phyloP scores from a whole-genome alignment of 1,140 invertebrate genomes.

The Camponotus vicinus region DNA sequence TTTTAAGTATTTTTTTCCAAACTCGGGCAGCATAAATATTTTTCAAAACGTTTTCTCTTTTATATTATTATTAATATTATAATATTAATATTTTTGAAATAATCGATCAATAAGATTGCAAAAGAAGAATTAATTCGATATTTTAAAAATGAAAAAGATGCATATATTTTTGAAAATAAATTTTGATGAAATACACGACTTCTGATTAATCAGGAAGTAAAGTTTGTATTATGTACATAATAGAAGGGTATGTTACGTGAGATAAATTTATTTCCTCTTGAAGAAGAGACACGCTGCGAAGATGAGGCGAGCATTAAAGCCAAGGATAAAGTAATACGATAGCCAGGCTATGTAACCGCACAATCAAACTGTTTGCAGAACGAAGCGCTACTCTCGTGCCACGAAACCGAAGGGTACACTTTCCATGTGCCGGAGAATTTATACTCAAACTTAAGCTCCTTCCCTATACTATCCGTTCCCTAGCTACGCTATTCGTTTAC shows the following conservation, averaged over 20 bases:
- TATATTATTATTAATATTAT: neutral
- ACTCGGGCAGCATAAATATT: neutral
- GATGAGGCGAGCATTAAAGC: conserved; percentile 6
- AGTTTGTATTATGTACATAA: neutral
- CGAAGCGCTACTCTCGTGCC: conserved; percentile 16
- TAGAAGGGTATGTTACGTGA: neutral
- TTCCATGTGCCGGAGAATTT: conserved; percentile 66
- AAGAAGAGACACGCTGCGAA: neutral
- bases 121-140: neutral
- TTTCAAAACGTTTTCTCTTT: neutral
- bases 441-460: conserved; percentile 72
- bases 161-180: neutral
- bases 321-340: conserved; percentile 43
- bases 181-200: neutral
- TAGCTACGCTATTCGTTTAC: conserved; percentile 56
- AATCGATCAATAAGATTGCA: neutral
- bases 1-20: neutral
- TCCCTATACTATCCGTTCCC: conserved; percentile 24
- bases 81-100: too few relatives aligned
- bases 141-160: neutral
- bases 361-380: conserved; percentile 70
- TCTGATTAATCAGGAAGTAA: conserved; percentile 12
- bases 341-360: conserved; percentile 15
- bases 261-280: neutral
- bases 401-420: conserved; percentile 55